phyloP scores from a whole-genome alignment of 2,797 vertebrate genomes.

The Pygocentrus nattereri region DNA sequence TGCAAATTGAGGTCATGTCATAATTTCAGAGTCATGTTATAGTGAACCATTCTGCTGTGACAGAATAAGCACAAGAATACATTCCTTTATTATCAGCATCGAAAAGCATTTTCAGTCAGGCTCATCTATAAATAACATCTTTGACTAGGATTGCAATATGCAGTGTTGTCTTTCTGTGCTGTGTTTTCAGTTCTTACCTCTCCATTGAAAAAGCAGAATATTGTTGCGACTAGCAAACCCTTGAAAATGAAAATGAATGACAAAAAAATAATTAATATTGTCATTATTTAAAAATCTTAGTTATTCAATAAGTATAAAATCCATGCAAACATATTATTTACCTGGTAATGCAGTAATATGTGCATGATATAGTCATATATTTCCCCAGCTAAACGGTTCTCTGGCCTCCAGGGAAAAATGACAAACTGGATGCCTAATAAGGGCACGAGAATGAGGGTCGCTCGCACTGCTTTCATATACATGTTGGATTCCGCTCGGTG shows the following conservation, averaged over 20 bases:
- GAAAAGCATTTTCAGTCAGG: not conserved
- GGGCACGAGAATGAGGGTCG: conserved; percentile 94
- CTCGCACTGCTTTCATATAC: conserved; percentile 99
- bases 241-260: conserved; percentile 64
- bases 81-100: not conserved
- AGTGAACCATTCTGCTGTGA: not conserved
- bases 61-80: not conserved
- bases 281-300: not conserved
- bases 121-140: not conserved
- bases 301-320: not conserved
- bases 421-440: conserved; percentile 97
- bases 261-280: conserved; percentile 38
- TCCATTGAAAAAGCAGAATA: conserved; percentile 99
- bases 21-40: not conserved
- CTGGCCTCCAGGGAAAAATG: conserved; percentile 95
- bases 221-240: conserved; percentile 95
- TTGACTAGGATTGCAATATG: not conserved
- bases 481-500: conserved; percentile 93
- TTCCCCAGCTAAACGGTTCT: conserved; percentile 90
- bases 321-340: conserved; percentile 62
- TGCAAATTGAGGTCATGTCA: not conserved
- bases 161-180: no score
- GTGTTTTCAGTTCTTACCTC: conserved; percentile 82
- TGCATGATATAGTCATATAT: conserved; percentile 98
- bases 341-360: conserved; percentile 97